Conservation (phyloP, 2,113 vertebrate species). For the Theristicus caerulescens region DNA sequence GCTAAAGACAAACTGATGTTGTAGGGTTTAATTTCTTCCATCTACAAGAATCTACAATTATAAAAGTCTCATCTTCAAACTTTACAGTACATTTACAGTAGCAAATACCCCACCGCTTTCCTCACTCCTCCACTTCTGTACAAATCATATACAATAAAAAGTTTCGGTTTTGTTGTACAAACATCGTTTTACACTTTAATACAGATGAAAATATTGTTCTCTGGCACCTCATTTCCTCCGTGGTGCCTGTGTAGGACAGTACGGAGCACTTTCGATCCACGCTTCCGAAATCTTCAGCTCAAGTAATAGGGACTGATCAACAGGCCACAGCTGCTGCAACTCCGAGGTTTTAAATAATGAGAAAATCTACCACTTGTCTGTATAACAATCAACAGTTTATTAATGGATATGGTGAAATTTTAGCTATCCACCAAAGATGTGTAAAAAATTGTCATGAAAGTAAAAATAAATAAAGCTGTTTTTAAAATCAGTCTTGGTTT, state of each 20-base stretch:
- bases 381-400: constrained; percentile 76
- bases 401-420: constrained; percentile 71
- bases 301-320: background rate
- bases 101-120: background rate
- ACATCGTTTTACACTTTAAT: constrained; percentile 60
- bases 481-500: constrained; percentile 72
- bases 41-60: constrained; percentile 59
- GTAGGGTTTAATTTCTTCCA: constrained; percentile 74
- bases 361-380: constrained; percentile 51
- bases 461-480: constrained; percentile 82
- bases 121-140: constrained; percentile 21
- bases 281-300: background rate
- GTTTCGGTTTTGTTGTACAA: background rate
- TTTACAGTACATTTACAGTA: constrained; percentile 61
- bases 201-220: constrained; percentile 52
- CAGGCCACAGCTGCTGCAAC: constrained; percentile 1
- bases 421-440: constrained; percentile 71
- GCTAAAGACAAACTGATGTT: constrained; percentile 52
- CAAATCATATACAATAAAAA: constrained; percentile 49
- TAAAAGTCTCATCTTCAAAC: constrained; percentile 50
- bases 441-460: constrained; percentile 74
- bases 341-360: constrained; percentile 55
- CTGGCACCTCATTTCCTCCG: background rate
- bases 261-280: background rate
- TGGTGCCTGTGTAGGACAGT: background rate